phyloP scores from a whole-genome alignment of 1,140 invertebrate species.

The Temnothorax curvispinosus region DNA sequence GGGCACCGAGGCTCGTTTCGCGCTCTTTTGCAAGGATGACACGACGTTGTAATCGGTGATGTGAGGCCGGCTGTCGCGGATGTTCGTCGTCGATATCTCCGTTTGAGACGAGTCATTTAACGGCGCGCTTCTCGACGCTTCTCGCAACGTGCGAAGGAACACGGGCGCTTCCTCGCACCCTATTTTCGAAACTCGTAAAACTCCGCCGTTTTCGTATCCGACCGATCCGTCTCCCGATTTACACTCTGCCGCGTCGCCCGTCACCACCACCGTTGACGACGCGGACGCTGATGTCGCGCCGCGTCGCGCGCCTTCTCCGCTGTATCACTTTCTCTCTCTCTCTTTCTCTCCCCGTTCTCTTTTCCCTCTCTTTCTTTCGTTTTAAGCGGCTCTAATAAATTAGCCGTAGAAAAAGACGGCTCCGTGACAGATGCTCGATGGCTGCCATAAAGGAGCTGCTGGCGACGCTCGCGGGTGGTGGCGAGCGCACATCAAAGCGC shows the following conservation, averaged over 20 bases:
- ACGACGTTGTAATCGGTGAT: slow-evolving; percentile 13
- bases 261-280: slow-evolving; percentile 48
- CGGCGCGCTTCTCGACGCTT: slow-evolving; percentile 58
- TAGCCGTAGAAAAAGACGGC: slow-evolving; percentile 83
- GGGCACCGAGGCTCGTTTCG: neutral
- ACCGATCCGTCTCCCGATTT: slow-evolving; percentile 74
- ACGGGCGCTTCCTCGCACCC: slow-evolving; percentile 62
- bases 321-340: slow-evolving; percentile 30
- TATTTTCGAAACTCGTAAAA: slow-evolving; percentile 74
- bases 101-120: slow-evolving; percentile 62
- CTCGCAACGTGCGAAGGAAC: neutral
- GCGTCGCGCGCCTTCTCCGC: slow-evolving; percentile 16
- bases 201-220: slow-evolving; percentile 66
- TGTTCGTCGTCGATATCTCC: slow-evolving; percentile 40
- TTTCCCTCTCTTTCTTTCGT: slow-evolving; percentile 27
- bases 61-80: neutral
- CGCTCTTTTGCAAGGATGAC: neutral
- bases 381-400: slow-evolving; percentile 83
- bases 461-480: slow-evolving; percentile 64
- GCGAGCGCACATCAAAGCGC: slow-evolving; percentile 70
- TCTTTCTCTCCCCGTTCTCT: neutral
- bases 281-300: slow-evolving; percentile 25
- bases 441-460: slow-evolving; percentile 76
- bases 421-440: slow-evolving; percentile 84
- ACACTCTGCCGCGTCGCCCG: slow-evolving; percentile 49